Conservation (phyloP, 2,113 vertebrate genomes). For the Pan troglodytes region DNA sequence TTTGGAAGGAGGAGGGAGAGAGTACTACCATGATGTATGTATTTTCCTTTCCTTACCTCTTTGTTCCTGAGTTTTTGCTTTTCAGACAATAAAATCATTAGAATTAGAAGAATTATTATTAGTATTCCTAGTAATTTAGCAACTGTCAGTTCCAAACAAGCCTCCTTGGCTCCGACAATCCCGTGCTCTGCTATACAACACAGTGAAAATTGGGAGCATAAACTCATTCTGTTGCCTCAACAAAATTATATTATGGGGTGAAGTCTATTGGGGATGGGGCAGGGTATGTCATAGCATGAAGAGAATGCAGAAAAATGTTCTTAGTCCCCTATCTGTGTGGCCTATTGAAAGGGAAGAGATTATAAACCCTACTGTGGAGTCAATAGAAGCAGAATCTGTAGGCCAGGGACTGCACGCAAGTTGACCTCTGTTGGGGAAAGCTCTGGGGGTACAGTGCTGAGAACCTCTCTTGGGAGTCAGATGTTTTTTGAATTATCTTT, state of each 20-base stretch:
- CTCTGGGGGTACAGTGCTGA: background rate
- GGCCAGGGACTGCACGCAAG: background rate
- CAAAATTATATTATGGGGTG: background rate
- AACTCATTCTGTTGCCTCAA: background rate
- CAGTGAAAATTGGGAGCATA: background rate
- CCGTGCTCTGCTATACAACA: rapidly evolving
- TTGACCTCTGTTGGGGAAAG: background rate
- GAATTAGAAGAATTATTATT: background rate
- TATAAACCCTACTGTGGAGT: no score
- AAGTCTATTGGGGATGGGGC: background rate
- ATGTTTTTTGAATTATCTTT: background rate
- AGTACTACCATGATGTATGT: background rate
- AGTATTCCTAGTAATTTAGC: background rate
- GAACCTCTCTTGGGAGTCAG: background rate
- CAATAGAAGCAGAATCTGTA: no score
- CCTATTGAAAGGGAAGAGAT: background rate
- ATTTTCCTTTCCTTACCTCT: background rate
- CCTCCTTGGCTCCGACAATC: background rate
- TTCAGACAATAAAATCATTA: background rate
- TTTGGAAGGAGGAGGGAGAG: background rate
- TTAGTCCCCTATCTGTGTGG: background rate
- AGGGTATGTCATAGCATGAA: background rate
- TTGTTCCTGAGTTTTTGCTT: background rate
- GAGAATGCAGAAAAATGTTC: background rate
- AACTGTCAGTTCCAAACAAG: background rate